These are phyloP conservation scores for Actinia tenebrosa DNA, from an alignment of 64 coral and sea anemone species.

Conservation along the genomic window DNA sequence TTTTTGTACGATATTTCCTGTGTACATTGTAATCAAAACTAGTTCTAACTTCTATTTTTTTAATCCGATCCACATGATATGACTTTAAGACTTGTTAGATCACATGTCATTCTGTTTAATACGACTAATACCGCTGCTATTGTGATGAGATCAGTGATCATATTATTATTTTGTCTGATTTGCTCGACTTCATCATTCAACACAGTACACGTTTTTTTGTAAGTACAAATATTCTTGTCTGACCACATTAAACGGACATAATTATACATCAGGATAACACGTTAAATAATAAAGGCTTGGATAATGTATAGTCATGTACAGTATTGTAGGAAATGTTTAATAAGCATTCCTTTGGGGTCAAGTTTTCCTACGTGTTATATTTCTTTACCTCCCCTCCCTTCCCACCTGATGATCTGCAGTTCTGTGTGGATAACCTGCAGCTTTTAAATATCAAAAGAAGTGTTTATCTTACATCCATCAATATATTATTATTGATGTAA, in stretches of 20 bases:
- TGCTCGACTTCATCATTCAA: not conserved
- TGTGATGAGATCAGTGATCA: not conserved
- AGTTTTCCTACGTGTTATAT: too few relatives aligned
- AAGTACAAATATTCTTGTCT: not conserved
- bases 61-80: not conserved
- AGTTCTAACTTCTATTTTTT: not conserved
- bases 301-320: not conserved
- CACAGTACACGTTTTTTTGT: not conserved
- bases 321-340: too few relatives aligned
- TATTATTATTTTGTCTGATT: not conserved
- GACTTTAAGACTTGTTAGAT: not conserved
- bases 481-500: too few relatives aligned
- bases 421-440: too few relatives aligned
- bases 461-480: too few relatives aligned
- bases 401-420: too few relatives aligned
- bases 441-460: too few relatives aligned
- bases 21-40: constrained; percentile 8
- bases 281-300: not conserved
- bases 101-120: not conserved
- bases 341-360: too few relatives aligned
- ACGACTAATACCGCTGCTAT: not conserved
- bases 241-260: not conserved
- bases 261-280: not conserved
- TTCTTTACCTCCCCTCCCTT: too few relatives aligned
- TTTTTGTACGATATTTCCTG: not conserved